Evolutionary conservation across 2,888 invertebrate genomes (phyloP), one percentile per base, ranked within the genome.

Genomic region (Xanthostigma xanthostigma): DNA sequence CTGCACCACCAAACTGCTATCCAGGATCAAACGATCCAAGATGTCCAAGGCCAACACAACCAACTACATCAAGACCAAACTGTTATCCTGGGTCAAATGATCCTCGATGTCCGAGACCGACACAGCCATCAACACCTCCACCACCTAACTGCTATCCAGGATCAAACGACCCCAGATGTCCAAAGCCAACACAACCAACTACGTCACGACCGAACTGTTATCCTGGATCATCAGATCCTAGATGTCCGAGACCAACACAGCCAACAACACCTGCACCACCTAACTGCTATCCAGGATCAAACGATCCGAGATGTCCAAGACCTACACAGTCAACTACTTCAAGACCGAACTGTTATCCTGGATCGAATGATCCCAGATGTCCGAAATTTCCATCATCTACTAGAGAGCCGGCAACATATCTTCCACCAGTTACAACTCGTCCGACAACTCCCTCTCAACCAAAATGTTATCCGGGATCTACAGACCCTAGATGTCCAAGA

Each of bases 341-440:
- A 1, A 53, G 53, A 9, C 59, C 61, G 2, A 53, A 53, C 2
- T 66, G 66, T 49, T 62, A 58, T 42, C 64, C 63, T 3, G 67
- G 67, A 27, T 60, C 60, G 3, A 59, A 53, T 0, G 65, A 66
- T 49, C 60, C 64, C 1, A 50, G 58, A 14, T 63, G 63, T 40
- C 60, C 60, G 45, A 59, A 56, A 44, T 53, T 59, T n/a, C n/a
- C n/a, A n/a, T n/a, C n/a, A n/a, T n/a, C n/a, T n/a, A n/a, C n/a
- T n/a, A n/a, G n/a, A n/a, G n/a, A n/a, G n/a, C n/a, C n/a, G n/a
- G n/a, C n/a, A n/a, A n/a, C n/a, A n/a, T n/a, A n/a, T n/a, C n/a
- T n/a, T n/a, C n/a, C n/a, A n/a, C n/a, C n/a, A n/a, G n/a, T n/a
- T n/a, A n/a, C n/a, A n/a, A n/a, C n/a, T n/a, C n/a, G n/a, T n/a